Conservation (phyloP, 1,140 invertebrate genomes). For the Dendrolimus kikuchii region DNA sequence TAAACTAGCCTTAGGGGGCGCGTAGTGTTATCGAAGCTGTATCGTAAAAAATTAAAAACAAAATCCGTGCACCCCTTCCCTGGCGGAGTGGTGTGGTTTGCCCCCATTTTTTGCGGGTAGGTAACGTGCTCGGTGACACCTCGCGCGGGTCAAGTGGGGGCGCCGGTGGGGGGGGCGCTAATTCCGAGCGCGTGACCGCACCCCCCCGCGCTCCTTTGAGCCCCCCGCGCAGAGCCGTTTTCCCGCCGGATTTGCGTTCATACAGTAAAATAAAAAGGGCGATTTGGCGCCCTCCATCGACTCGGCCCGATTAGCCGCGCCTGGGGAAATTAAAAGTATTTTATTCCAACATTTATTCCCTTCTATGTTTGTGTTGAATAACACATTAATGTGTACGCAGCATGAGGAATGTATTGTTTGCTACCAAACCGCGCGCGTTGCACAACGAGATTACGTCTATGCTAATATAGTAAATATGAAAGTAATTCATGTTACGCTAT, state of each 20-base stretch:
- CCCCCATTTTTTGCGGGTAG: constrained; percentile 54
- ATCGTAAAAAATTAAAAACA: constrained; percentile 60
- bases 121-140: constrained; percentile 59
- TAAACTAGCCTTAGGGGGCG: constrained; percentile 14
- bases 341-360: constrained; percentile 67
- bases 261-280: constrained; percentile 70
- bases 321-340: constrained; percentile 72
- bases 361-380: constrained; percentile 62
- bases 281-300: constrained; percentile 64
- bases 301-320: constrained; percentile 65
- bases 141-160: constrained; percentile 54
- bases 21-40: constrained; percentile 39
- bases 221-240: constrained; percentile 32
- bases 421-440: neutral
- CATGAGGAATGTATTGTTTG: constrained; percentile 21
- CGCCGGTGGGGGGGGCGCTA: constrained; percentile 36
- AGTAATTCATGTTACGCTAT: too few relatives aligned
- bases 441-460: neutral
- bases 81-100: constrained; percentile 24
- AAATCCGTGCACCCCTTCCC: constrained; percentile 35
- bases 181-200: constrained; percentile 59
- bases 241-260: constrained; percentile 68
- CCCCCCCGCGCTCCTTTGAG: constrained; percentile 18
- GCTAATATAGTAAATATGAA: too few relatives aligned
- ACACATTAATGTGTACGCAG: constrained; percentile 27